Conservation (phyloP, 2,113 vertebrate species). For the Tympanuchus pallidicinctus region DNA sequence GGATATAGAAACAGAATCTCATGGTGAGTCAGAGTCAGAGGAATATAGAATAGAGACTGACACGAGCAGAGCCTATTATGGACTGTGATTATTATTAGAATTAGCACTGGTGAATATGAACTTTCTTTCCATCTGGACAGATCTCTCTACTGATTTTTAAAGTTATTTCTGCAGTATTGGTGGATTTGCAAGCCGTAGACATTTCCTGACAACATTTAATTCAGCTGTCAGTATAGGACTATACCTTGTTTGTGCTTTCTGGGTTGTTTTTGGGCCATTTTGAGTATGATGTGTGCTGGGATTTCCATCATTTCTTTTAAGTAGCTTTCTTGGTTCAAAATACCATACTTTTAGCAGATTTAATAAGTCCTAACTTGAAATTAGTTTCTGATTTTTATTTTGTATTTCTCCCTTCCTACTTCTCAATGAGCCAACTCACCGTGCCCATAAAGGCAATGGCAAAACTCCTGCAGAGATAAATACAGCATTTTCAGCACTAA, state of each 20-base stretch:
- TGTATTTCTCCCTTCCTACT: not conserved
- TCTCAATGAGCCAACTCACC: not conserved
- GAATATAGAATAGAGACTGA: not conserved
- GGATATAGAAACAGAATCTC: conserved; percentile 25
- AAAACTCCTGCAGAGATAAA: not conserved
- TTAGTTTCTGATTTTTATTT: not conserved
- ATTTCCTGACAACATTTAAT: not conserved
- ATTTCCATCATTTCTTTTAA: not conserved
- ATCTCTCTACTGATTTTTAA: not conserved
- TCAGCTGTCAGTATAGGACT: not conserved
- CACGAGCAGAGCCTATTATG: not conserved
- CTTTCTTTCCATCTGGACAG: not conserved
- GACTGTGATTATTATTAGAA: not conserved
- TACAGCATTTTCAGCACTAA: not conserved
- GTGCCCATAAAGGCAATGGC: not conserved
- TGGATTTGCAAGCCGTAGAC: not conserved
- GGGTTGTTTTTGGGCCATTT: not conserved
- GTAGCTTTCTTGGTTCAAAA: not conserved
- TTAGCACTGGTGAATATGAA: not conserved
- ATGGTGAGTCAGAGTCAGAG: conserved; percentile 1
- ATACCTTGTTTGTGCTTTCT: not conserved
- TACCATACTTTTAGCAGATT: not conserved
- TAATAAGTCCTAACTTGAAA: not conserved
- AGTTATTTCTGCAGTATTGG: not conserved
- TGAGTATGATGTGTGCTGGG: not conserved